Percentiles rank a stretch among this genome's conserved stretches.
Conservation (phyloP, 2,797 vertebrate species). For the Coilia nasus region DNA sequence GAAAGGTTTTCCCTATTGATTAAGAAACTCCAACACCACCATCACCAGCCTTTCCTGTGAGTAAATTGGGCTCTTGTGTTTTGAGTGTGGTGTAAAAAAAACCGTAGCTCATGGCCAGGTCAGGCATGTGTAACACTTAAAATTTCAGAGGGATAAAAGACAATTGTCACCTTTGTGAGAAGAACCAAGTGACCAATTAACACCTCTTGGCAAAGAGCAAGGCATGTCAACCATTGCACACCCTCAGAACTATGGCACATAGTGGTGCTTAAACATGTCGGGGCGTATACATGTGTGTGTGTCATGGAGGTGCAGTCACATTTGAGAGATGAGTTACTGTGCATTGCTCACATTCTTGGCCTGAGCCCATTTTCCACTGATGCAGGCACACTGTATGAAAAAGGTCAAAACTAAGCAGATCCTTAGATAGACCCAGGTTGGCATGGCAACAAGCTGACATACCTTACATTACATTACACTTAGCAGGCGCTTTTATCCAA, state of each 20-base stretch:
- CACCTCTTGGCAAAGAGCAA: not conserved
- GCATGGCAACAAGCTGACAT: not conserved
- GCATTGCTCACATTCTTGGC: constrained; percentile 33
- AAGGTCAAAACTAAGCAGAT: not conserved
- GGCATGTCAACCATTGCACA: not conserved
- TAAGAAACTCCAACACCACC: not conserved
- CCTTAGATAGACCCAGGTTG: not conserved
- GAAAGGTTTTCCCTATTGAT: not conserved
- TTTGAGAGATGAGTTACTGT: not conserved
- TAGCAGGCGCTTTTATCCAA: too few species aligned
- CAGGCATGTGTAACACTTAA: not conserved
- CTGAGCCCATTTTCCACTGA: not conserved
- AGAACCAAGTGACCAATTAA: not conserved
- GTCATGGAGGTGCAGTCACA: constrained; percentile 33
- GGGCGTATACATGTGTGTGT: not conserved
- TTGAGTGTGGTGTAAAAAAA: not conserved
- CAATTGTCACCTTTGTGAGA: constrained; percentile 15
- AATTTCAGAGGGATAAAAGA: not conserved
- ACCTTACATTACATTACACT: too few species aligned
- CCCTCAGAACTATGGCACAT: not conserved
- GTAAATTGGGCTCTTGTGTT: not conserved
- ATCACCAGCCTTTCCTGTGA: not conserved
- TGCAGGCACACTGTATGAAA: not conserved
- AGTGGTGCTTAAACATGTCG: not conserved
- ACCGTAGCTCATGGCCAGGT: not conserved